Base-by-base conservation (phyloP, 2,797 vertebrate species). In the Ceryle rudis region DNA sequence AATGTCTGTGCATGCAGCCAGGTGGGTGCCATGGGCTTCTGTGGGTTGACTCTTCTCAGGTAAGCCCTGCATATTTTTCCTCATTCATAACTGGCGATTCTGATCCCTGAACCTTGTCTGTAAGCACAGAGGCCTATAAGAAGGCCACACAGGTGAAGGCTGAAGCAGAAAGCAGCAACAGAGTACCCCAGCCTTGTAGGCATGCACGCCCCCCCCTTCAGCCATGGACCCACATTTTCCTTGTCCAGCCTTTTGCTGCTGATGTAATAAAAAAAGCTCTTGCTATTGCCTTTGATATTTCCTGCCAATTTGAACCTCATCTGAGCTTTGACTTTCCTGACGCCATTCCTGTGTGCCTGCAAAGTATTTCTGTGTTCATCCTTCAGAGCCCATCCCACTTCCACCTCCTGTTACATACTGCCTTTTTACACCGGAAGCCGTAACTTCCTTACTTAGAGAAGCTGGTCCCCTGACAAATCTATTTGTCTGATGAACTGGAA, bases 1-100 rank as follows among this genome's bases (percentile, higher is more conserved):
- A 51, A 2, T 2, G 2, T 5, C 33, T 3, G 1, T 52, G 14
- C 8, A 2, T 14, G 18, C 16, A 65, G 19, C 2, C n/a, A 41
- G 6, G 13, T 46, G 26, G 26, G 12, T n/a, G 20, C 21, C 20
- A 3, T 25, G 58, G 8, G 6, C 10, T 62, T 72, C 9, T 26
- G 3, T 16, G 23, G 15, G 15, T 67, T 42, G 23, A n/a, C 19
- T 69, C 46, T 11, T 70, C 41, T 86, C 18, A 18, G 11, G 19
- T n/a, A n/a, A 22, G 65, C 28, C 4, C 13, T 9, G 4, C 5
- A 25, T 81, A 11, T 31, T 61, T n/a, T 14, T 54, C 25, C 25
- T 78, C 33, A 7, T 47, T 77, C 13, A 5, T 29, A 18, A 13
- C 14, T n/a, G 14, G 35, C 47, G 18, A 2, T 41, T 89, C 11